Evolutionary conservation across 2,888 invertebrate species (phyloP), one percentile per base, ranked within the genome.

Genomic region (Abrostola tripartita): DNA sequence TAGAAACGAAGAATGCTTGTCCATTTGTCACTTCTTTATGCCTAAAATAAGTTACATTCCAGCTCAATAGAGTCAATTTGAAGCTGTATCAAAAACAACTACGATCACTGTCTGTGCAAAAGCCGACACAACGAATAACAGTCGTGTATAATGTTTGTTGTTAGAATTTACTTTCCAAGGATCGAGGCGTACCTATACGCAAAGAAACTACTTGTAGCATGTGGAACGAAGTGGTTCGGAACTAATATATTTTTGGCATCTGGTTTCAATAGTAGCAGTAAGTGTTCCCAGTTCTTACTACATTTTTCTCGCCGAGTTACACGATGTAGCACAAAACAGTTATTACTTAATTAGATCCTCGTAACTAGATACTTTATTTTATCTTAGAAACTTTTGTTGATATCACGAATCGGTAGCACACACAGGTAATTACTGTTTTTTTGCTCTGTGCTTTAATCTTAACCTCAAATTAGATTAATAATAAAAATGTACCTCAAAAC

Each of bases 171-270:
- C 24, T 24, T 4, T 2, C 24, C 24, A 24, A 24, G 24, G 4
- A 24, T 24, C 24, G 24, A 24, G 24, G 24, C 24, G 24, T 24
- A 24, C 24, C 24, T 24, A 24, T 4, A 24, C 24, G 24, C 4
- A 24, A 24, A 24, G 24, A 4, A 24, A 24, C 58, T 65, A 71
- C 75, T 65, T 55, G 51, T 54, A 60, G 71, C 71, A 58, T 60
- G 61, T 44, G 54, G 53, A 52, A 44, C 58, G 54, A 50, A 60
- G 63, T 49, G 41, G 65, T 52, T 50, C 54, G 41, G 40, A 38
- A 65, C 57, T 72, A 72, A 72, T 75, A 75, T 65, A 52, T 44
- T 50, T 61, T 58, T 40, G 55, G 65, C 71, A 75, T 70, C 76
- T 75, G 75, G 65, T 61, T 24, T 71, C 64, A 44, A 55, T 41